A percentile compares a stretch with the other conserved stretches of the same genome.
phyloP scores from a whole-genome alignment of 2,888 invertebrate species.

The Clitarchus hookeri region DNA sequence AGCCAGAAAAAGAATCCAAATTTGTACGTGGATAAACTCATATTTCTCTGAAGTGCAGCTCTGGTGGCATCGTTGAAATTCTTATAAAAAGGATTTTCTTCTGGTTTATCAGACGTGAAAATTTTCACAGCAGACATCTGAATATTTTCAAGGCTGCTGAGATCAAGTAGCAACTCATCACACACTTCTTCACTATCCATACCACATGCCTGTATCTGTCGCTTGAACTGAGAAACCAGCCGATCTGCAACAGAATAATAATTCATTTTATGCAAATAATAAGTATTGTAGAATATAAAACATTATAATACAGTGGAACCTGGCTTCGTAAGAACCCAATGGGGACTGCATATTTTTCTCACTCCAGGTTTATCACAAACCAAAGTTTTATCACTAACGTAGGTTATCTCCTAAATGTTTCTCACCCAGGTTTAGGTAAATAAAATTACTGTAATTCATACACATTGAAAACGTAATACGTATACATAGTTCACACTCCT shows the following conservation, averaged over 20 bases:
- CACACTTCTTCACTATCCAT: not conserved
- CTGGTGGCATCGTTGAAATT: not conserved
- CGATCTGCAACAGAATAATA: not conserved
- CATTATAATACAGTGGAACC: too few species aligned
- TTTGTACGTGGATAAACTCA: not conserved
- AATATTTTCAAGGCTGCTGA: not conserved
- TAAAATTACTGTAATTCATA: too few species aligned
- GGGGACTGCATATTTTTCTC: too few species aligned
- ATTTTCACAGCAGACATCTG: not conserved
- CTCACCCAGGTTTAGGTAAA: too few species aligned
- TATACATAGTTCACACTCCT: too few species aligned
- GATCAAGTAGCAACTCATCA: not conserved
- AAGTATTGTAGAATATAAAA: too few species aligned
- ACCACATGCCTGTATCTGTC: not conserved
- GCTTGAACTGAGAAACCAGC: not conserved
- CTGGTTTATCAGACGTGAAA: not conserved
- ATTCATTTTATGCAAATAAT: too few species aligned
- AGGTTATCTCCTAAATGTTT: too few species aligned
- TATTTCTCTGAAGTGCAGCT: not conserved
- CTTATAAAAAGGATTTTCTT: not conserved
- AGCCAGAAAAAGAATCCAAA: not conserved
- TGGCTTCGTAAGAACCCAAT: too few species aligned
- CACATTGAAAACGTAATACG: too few species aligned
- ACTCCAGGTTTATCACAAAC: too few species aligned
- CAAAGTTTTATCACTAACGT: too few species aligned